Evolutionary conservation across 2,797 vertebrate genomes (phyloP).

Genomic region (Scolopax rusticola): DNA sequence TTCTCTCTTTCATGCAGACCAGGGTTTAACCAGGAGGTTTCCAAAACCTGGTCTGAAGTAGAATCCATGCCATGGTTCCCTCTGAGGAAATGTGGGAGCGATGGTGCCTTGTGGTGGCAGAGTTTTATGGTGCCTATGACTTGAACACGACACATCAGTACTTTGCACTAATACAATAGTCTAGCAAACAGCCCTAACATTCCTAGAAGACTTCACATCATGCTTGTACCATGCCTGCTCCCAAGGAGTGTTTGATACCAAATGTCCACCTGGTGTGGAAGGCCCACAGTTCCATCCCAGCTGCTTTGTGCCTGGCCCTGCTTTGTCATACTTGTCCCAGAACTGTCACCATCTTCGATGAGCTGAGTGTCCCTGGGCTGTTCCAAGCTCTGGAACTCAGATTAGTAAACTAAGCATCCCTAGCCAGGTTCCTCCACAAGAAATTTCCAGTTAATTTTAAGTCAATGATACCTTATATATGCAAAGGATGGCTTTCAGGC

Average conservation of each 20-base stretch:
- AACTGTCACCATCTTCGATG: not conserved
- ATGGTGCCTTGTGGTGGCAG: rapidly evolving
- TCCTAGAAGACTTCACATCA: not conserved
- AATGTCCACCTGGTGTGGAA: not conserved
- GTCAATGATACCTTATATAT: not conserved
- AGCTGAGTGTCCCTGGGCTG: not conserved
- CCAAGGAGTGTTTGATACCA: not conserved
- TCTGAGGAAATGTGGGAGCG: rapidly evolving
- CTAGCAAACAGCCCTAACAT: not conserved
- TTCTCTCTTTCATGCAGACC: not conserved
- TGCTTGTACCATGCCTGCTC: not conserved
- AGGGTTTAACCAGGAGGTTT: not conserved
- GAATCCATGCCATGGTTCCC: not conserved
- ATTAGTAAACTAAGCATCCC: not conserved
- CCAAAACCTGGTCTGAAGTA: not conserved
- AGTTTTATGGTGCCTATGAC: not conserved
- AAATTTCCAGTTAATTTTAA: not conserved
- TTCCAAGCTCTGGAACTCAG: not conserved
- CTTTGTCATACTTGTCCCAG: not conserved
- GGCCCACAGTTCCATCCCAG: not conserved
- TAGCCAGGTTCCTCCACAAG: not conserved
- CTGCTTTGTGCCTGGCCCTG: not conserved
- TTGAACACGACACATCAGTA: not conserved
- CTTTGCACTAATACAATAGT: not conserved
- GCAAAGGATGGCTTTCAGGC: not conserved